Evolutionary conservation across 1,140 invertebrate genomes (phyloP), one percentile per base, ranked within the genome.

Genomic region (Leptinotarsa lineolata): DNA sequence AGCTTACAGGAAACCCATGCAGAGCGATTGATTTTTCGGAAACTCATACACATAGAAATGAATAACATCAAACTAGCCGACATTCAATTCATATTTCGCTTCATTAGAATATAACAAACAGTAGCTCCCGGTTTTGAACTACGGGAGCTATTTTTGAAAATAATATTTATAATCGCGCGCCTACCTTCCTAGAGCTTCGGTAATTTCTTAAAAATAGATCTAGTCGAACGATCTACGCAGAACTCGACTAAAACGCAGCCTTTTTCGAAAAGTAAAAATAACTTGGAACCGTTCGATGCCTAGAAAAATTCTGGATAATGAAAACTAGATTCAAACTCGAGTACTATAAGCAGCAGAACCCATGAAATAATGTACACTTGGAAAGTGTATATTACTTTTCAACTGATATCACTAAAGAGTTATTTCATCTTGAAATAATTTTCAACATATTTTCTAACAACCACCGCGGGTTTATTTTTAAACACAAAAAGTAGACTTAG

Each of bases 131-230:
- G n/a, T 54, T 54, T 54, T 54, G 15, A 18, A 18, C 16, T 54
- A 16, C 16, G 6, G 48, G 15, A 54, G 48, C 48, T 54, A 54
- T 54, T 54, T 54, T 54, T 54, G 15, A 54, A 54, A 54, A 54
- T 54, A 54, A 54, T 54, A 16, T 54, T 54, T 18, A 18, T 16
- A 54, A 18, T 54, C 48, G 48, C 48, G 16, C 16, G 15, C 3
- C n/a, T 64, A 64, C 15, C 61, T 64, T 64, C 21, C 24, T n/a
- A 22, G 6, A 64, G 61, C 21, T 16, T 15, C 61, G 21, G 61
- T 15, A 64, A 30, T 22, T 30, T 21, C 61, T 64, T 64, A 64
- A 64, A 64, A 64, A 64, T 64, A 64, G 61, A 54, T 54, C 48
- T 54, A 54, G 48, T 54, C 48, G 48, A 54, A 54, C 16, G 13